A percentile compares a stretch with the other conserved stretches of the same genome.
Conservation (phyloP, 2,888 invertebrate genomes). For the Steinernema carpocapsae region DNA sequence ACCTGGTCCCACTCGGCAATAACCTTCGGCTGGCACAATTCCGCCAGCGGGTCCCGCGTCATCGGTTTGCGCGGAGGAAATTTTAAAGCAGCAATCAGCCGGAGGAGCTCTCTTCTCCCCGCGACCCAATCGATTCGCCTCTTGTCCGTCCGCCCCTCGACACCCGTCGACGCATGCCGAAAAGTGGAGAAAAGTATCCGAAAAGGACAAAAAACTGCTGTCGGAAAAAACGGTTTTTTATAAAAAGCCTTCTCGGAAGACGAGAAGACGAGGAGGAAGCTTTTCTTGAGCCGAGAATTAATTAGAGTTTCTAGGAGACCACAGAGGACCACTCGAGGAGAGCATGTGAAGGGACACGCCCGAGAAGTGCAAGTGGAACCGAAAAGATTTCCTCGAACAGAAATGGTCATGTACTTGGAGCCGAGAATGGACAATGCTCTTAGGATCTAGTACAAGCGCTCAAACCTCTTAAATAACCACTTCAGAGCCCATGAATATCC, state of each 20-base stretch:
- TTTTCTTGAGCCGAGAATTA: neutral
- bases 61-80: neutral
- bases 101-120: conserved; percentile 18
- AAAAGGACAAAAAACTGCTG: conserved; percentile 21
- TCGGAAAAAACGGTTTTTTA: neutral
- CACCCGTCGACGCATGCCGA: neutral
- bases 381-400: too few relatives aligned
- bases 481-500: too few relatives aligned
- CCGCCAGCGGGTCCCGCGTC: neutral
- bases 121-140: conserved; percentile 14
- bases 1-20: neutral
- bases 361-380: too few relatives aligned
- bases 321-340: too few relatives aligned
- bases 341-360: too few relatives aligned
- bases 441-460: too few relatives aligned
- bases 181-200: neutral
- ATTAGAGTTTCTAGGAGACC: too few relatives aligned
- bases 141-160: neutral
- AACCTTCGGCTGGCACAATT: neutral
- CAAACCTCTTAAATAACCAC: too few relatives aligned
- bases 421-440: too few relatives aligned
- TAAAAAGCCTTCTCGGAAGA: neutral
- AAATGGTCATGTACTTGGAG: too few relatives aligned
- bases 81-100: conserved; percentile 16
- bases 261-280: neutral